Evolutionary conservation across 2,888 invertebrate genomes (phyloP), one percentile per base, ranked within the genome.

Genomic region (Lycophotia porphyrea): DNA sequence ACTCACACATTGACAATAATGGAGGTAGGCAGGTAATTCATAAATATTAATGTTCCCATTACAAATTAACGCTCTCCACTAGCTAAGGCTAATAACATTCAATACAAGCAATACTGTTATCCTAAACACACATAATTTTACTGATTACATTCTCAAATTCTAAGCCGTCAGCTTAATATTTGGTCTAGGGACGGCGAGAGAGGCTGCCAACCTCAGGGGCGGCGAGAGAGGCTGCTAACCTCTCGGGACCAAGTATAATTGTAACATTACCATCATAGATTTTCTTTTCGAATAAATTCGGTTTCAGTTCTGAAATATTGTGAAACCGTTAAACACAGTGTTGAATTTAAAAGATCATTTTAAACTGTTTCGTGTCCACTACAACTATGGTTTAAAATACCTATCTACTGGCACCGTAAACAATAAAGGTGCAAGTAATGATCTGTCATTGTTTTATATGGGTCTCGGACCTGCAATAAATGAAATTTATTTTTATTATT

Each of bases 111-210:
- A 7, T 24, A n/a, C 36, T n/a, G 42, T 44, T 52, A 36, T 61
- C 76, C 80, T 79, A 70, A 79, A 34, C 60, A 78, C 55, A 79
- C 71, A 49, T 42, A 15, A 61, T 76, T 36, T 44, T n/a, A 44
- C 72, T 61, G 61, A 71, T 31, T 44, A 52, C 49, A 44, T 52
- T 31, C 18, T 34, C 60, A 55, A 36, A 67, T 42, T 27, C 0
- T 31, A 36, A 34, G 1, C 24, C 15, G 39, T 49, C 61, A 36
- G 58, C 47, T 60, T 27, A 34, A 27, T 80, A 7, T 70, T 39
- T 34, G 27, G 11, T 15, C 18, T 34, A 18, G 9, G 39, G 69
- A 60, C 15, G 13, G 27, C 27, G 52, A 13, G 15, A 7, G 27
- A 18, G 5, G 7, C 42, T 42, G 60, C 18, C n/a, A n/a, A n/a